Conservation (phyloP, 2,888 invertebrate species). For the Eupithecia dodoneata region DNA sequence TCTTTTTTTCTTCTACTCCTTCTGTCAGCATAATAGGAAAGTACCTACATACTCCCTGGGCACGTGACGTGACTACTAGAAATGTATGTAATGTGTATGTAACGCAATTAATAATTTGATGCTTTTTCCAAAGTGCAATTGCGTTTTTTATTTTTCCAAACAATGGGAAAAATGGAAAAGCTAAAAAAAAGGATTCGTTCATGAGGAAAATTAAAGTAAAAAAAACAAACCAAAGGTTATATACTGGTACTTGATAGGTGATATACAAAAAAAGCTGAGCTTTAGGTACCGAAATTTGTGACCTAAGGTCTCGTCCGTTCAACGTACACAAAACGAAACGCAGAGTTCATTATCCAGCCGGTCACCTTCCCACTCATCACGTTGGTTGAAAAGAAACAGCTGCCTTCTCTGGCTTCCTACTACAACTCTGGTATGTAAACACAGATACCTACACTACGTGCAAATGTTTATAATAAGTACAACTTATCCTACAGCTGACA, state of each 20-base stretch:
- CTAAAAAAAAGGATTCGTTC: too few relatives aligned
- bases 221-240: too few relatives aligned
- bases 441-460: neutral
- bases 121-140: too few relatives aligned
- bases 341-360: conserved; percentile 50
- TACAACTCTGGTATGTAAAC: conserved; percentile 10
- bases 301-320: conserved; percentile 16
- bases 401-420: conserved; percentile 27
- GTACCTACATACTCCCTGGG: neutral
- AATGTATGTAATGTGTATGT: too few relatives aligned
- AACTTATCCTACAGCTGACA: neutral
- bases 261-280: neutral
- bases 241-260: neutral
- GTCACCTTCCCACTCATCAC: conserved; percentile 40
- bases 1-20: neutral
- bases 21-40: neutral
- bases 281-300: neutral
- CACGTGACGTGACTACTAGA: too few relatives aligned
- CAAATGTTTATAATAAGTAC: conserved; percentile 1
- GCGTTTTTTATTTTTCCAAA: too few relatives aligned
- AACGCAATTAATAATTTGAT: too few relatives aligned
- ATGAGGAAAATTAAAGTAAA: neutral
- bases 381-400: conserved; percentile 49
- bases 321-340: conserved; percentile 17
- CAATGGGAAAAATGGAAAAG: too few relatives aligned